Evolutionary conservation across 2,113 vertebrate genomes (phyloP), one percentile per base, ranked within the genome.

Genomic region (Gadus macrocephalus): DNA sequence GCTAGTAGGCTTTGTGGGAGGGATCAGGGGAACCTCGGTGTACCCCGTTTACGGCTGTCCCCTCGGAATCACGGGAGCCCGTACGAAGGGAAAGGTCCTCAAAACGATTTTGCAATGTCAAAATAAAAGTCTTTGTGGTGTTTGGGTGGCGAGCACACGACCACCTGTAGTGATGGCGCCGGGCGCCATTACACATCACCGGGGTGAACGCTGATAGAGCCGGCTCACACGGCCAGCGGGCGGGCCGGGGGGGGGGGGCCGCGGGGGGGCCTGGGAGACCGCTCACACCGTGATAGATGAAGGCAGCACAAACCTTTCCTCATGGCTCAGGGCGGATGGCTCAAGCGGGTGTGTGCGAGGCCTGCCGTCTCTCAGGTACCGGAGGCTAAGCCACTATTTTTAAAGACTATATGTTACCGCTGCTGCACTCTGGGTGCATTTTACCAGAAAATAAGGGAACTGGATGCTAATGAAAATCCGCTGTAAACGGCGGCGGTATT

Each of bases 301-400:
- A 35, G 31, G 31, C 31, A 35, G 31, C 31, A 4, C 31, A 35
- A 35, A 35, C 31, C 31, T 58, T 14, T 14, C 11, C n/a, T 14
- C 3, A 14, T 58, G 15, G 7, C 55, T 58, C 55, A 56, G 15
- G n/a, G 15, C n/a, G 7, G 55, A 58, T 6, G n/a, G 15, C n/a
- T 58, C n/a, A n/a, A 6, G n/a, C 4, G 15, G 8, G 55, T 14
- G 5, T 12, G 55, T 58, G 31, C 31, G 31, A 35, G 31, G 4
- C 4, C 31, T 7, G 31, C 31, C 6, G 31, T 35, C 31, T 7
- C 31, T 7, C 31, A 35, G 2, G 14, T 12, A 56, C 53, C 8
- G 9, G 76, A 87, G 83, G 80, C 85, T 74, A 74, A 84, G 83
- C 83, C 3, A 87, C 81, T 67, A 78, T 69, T 74, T 83, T 69